These are phyloP conservation scores for Nephrotoma appendiculata DNA, from an alignment of 2,888 invertebrate species.

Conservation along the genomic window DNA sequence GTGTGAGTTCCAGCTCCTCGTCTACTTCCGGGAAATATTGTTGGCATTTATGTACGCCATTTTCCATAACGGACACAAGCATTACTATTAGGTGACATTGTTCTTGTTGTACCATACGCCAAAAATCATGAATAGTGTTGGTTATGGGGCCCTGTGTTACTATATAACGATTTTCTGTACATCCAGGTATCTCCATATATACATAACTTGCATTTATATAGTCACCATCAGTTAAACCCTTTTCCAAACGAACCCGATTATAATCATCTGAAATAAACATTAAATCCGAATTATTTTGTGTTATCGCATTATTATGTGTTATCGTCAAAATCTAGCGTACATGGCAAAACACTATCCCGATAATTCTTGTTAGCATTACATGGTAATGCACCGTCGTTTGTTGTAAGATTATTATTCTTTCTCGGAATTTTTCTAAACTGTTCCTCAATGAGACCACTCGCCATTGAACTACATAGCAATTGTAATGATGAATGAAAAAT, in stretches of 20 bases:
- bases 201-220: slow-evolving; percentile 98
- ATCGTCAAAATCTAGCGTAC: slow-evolving; percentile 37
- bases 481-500: slow-evolving; percentile 60
- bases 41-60: slow-evolving; percentile 90
- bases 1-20: slow-evolving; percentile 47
- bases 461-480: slow-evolving; percentile 72
- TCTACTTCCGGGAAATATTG: slow-evolving; percentile 93
- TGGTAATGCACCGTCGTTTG: slow-evolving; percentile 64
- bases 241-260: slow-evolving; percentile 73
- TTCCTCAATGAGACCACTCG: slow-evolving; percentile 78
- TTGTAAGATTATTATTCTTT: slow-evolving; percentile 73
- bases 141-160: slow-evolving; percentile 95
- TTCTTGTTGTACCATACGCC: slow-evolving; percentile 93
- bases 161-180: slow-evolving; percentile 88
- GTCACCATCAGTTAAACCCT: slow-evolving; percentile 56
- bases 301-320: not conserved
- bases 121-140: slow-evolving; percentile 87
- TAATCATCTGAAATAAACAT: slow-evolving; percentile 59
- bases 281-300: not conserved
- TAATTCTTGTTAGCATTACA: slow-evolving; percentile 86
- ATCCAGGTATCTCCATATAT: slow-evolving; percentile 92
- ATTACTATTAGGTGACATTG: slow-evolving; percentile 87
- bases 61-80: slow-evolving; percentile 88
- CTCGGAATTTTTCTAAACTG: slow-evolving; percentile 90
- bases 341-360: slow-evolving; percentile 91